Base-by-base conservation (phyloP, 2,113 vertebrate genomes). In the Oryzias curvinotus region DNA sequence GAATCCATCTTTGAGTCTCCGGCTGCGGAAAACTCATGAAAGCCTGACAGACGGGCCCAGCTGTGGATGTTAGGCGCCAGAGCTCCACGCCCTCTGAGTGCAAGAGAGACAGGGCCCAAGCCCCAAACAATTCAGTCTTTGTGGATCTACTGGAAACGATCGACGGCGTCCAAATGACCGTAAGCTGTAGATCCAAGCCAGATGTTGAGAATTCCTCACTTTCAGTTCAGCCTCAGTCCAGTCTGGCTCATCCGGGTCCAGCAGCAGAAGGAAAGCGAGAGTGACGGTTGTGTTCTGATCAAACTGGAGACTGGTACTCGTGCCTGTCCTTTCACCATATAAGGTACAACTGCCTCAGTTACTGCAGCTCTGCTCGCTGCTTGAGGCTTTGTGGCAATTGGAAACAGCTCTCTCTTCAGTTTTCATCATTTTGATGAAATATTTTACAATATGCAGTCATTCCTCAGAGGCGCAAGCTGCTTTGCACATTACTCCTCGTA, bases 121-220 rank as follows among this genome's bases (percentile, higher is more conserved):
- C 88, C 80, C 83, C 85, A 90, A 92, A 93, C 91, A 93, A 92
- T 93, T 75, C 87, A 72, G 83, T 83, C 90, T 92, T 93, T 93
- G 92, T 92, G 91, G 80, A 91, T 90, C 89, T 89, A 91, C 91
- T 92, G 90, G 91, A 92, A 91, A 89, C 88, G 87, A 89, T 90
- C 90, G 85, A 88, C 89, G 87, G 87, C 87, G 87, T 92, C 91
- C 87, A 90, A 92, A 91, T 93, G 91, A 91, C 87, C 90, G 87
- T 90, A 92, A 90, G 87, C 85, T 83, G 83, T 68, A 93, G 91
- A 93, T 92, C 91, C 90, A 92, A 93, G 92, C 91, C 92, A 93
- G 91, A 93, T 93, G 92, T 93, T 89, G 89, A 64, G 88, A 92
- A 93, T 92, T 91, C 92, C 87, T 90, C 68, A 15, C 81, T 83